Percentiles rank a stretch among this genome's conserved stretches.
These are phyloP conservation scores for Orthonyx spaldingii DNA, from an alignment of 2,113 vertebrate species.

Conservation along the genomic window DNA sequence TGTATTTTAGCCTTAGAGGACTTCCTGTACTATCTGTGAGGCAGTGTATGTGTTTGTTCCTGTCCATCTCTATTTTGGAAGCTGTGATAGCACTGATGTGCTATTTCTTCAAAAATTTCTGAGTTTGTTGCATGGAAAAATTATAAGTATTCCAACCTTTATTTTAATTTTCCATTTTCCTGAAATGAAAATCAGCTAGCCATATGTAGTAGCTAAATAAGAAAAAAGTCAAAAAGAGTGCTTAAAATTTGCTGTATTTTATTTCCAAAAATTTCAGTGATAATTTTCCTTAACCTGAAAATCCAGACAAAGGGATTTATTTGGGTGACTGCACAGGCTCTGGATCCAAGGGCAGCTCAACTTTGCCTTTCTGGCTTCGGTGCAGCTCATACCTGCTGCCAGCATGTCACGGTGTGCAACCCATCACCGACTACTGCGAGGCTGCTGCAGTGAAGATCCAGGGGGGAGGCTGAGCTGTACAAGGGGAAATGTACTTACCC, in stretches of 20 bases:
- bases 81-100: not conserved
- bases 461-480: not conserved
- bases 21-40: not conserved
- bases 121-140: not conserved
- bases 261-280: not conserved
- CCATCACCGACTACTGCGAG: accelerated
- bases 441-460: not conserved
- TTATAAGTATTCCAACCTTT: not conserved
- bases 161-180: not conserved
- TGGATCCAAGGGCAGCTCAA: not conserved
- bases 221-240: not conserved
- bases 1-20: not conserved
- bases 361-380: not conserved
- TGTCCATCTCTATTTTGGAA: not conserved
- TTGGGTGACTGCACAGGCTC: accelerated
- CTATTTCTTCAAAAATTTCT: not conserved
- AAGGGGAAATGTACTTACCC: not conserved
- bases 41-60: not conserved
- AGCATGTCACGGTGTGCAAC: accelerated
- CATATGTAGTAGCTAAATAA: not conserved
- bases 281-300: not conserved
- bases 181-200: not conserved
- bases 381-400: not conserved
- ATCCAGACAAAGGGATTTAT: not conserved
- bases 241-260: not conserved